phyloP scores from a whole-genome alignment of 53 echinoderm and acorn worm genomes.

The Crossaster papposus region DNA sequence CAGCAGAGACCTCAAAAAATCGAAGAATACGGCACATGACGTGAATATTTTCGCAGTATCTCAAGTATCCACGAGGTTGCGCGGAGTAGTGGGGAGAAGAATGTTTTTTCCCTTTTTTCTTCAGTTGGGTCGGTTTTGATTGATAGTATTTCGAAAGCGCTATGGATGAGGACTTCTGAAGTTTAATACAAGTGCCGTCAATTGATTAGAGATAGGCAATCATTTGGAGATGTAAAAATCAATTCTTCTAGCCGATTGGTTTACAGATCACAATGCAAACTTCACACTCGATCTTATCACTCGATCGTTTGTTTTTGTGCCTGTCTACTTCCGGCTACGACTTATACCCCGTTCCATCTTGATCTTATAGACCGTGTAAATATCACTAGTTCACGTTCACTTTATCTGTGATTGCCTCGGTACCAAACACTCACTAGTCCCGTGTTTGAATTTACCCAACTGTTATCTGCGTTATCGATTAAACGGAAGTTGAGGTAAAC shows the following conservation, averaged over 20 bases:
- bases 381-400: too few relatives aligned
- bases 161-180: background rate
- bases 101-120: background rate
- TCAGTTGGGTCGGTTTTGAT: background rate
- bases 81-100: background rate
- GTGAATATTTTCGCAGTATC: background rate
- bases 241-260: background rate
- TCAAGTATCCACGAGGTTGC: conserved; percentile 16
- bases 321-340: too few relatives aligned
- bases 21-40: conserved; percentile 33
- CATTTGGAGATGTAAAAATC: background rate
- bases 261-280: background rate
- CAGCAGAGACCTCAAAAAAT: conserved; percentile 17
- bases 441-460: too few relatives aligned
- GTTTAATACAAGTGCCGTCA: background rate
- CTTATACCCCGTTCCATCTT: too few relatives aligned
- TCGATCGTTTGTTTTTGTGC: background rate
- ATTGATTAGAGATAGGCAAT: background rate
- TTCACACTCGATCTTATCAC: background rate
- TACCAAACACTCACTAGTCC: too few relatives aligned
- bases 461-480: too few relatives aligned
- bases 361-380: too few relatives aligned
- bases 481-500: too few relatives aligned
- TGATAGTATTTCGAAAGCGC: background rate
- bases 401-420: too few relatives aligned